Evolutionary conservation across 2,888 invertebrate species (phyloP).

Genomic region (Idaea straminata): DNA sequence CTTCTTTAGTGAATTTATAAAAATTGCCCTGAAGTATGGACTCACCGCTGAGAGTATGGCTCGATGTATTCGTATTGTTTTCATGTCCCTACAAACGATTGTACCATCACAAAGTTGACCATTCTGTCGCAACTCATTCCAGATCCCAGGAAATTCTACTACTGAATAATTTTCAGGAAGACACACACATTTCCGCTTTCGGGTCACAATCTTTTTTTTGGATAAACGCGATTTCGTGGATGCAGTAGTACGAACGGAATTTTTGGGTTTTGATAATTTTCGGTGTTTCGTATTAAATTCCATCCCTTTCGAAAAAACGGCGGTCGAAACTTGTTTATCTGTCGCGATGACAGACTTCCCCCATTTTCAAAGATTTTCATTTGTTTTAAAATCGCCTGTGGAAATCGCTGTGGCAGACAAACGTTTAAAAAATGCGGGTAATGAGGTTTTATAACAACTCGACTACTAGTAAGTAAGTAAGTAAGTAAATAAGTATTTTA

Average conservation of each 20-base stretch:
- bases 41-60: conserved; percentile 86
- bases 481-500: no score
- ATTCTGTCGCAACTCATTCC: conserved; percentile 84
- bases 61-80: conserved; percentile 83
- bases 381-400: conserved; percentile 38
- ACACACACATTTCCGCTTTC: conserved; percentile 81
- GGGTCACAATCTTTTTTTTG: conserved; percentile 68
- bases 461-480: no score
- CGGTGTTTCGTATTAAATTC: conserved; percentile 79
- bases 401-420: conserved; percentile 9
- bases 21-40: conserved; percentile 86
- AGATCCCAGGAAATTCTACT: conserved; percentile 83
- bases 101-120: conserved; percentile 86
- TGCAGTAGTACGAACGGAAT: conserved; percentile 72
- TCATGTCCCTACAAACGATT: conserved; percentile 82
- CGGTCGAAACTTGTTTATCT: conserved; percentile 75
- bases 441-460: not conserved
- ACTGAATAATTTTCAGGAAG: conserved; percentile 80
- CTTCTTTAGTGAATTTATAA: conserved; percentile 83
- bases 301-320: conserved; percentile 79
- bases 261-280: conserved; percentile 78
- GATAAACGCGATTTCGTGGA: conserved; percentile 66
- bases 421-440: conserved; percentile 14
- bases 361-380: conserved; percentile 55
- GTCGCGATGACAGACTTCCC: conserved; percentile 68